Percentiles rank a stretch among this genome's conserved stretches.
phyloP scores from a whole-genome alignment of 2,797 vertebrate genomes.

The Platyrinchus mystaceus region DNA sequence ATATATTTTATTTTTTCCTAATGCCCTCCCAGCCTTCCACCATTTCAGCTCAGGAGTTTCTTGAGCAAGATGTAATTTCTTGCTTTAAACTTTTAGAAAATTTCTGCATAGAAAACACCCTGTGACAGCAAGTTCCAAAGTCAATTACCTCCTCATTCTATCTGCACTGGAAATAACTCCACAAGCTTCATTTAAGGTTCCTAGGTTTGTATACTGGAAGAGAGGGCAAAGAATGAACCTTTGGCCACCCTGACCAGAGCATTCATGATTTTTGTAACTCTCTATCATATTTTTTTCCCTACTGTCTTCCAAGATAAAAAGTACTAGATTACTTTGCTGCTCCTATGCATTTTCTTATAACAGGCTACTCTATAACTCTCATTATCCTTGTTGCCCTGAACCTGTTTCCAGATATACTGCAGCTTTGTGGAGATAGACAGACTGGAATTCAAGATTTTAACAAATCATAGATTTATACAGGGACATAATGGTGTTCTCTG shows the following conservation, averaged over 20 bases:
- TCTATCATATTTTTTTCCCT: background rate
- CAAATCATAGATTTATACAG: background rate
- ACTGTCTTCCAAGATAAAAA: background rate
- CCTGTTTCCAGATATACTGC: background rate
- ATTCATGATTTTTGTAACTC: background rate
- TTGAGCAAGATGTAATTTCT: background rate
- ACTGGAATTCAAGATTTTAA: background rate
- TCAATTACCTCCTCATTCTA: background rate
- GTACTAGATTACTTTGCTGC: background rate
- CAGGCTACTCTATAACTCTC: background rate
- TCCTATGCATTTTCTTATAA: background rate
- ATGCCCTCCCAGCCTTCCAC: background rate
- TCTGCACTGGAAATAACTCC: background rate
- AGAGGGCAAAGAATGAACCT: background rate
- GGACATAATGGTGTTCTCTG: background rate
- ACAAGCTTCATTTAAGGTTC: background rate
- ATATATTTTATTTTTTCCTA: background rate
- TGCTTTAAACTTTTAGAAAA: background rate
- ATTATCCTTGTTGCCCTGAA: background rate
- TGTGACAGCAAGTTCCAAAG: background rate
- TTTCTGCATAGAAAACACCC: background rate
- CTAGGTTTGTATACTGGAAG: background rate
- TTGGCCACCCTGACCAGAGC: background rate
- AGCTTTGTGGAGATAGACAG: background rate
- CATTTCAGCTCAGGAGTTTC: background rate